Evolutionary conservation across 2,888 invertebrate species (phyloP).

Genomic region (Syritta pipiens): DNA sequence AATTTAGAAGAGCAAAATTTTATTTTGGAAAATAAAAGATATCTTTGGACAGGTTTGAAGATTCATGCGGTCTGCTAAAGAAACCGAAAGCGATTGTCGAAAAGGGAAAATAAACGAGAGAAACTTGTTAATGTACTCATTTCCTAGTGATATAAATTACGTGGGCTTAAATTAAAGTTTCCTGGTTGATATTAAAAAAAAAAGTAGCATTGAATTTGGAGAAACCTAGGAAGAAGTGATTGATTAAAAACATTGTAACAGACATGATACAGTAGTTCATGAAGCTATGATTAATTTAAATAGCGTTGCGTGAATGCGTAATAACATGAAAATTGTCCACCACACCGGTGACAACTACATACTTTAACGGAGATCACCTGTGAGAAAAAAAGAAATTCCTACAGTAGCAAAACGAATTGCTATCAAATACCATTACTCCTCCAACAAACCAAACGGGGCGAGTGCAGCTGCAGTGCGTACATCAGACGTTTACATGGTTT

Average conservation of each 20-base stretch:
- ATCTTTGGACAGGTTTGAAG: too few relatives aligned
- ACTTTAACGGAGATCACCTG: constrained; percentile 19
- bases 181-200: background rate
- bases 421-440: background rate
- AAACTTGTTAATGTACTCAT: too few relatives aligned
- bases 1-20: too few relatives aligned
- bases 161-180: too few relatives aligned
- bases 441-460: background rate
- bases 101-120: too few relatives aligned
- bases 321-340: background rate
- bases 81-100: too few relatives aligned
- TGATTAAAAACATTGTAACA: background rate
- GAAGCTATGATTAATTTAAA: background rate
- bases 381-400: constrained; percentile 36
- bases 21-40: too few relatives aligned
- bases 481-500: background rate
- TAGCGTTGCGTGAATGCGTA: background rate
- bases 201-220: background rate
- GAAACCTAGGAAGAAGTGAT: constrained; percentile 6
- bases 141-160: too few relatives aligned
- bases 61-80: too few relatives aligned
- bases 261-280: background rate
- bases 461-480: background rate
- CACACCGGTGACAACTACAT: constrained; percentile 23
- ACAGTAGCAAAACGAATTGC: background rate